Evolutionary conservation across 2,888 invertebrate genomes (phyloP).

Genomic region (Timandra comae): DNA sequence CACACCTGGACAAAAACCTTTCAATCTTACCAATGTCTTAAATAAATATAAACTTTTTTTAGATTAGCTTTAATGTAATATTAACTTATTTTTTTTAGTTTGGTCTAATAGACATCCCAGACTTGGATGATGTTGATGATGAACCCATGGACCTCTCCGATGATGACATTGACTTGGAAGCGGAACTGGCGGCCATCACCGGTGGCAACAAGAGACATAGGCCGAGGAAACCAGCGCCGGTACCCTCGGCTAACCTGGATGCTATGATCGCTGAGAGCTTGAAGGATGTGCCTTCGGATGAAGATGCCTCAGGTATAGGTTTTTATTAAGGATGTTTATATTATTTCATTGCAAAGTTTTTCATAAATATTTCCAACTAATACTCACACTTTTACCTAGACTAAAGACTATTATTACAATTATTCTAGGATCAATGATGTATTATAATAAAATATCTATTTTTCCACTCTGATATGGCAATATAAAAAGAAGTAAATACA

Average conservation of each 20-base stretch:
- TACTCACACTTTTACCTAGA: no score
- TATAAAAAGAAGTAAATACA: no score
- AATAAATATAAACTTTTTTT: no score
- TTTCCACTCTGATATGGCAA: no score
- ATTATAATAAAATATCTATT: no score
- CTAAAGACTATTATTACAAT: no score
- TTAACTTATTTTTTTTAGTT: no score
- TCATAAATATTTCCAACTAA: neutral
- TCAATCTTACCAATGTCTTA: no score
- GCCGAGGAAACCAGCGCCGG: slow-evolving; percentile 49
- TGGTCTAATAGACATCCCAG: slow-evolving; percentile 85
- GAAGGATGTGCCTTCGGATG: slow-evolving; percentile 85
- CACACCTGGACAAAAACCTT: no score
- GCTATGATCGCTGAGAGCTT: slow-evolving; percentile 87
- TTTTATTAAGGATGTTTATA: no score
- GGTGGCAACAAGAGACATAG: slow-evolving; percentile 45
- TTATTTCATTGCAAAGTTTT: slow-evolving; percentile 3
- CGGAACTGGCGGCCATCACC: slow-evolving; percentile 86
- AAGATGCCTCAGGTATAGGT: slow-evolving; percentile 78
- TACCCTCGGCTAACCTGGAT: slow-evolving; percentile 80
- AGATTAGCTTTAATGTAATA: no score
- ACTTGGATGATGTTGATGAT: slow-evolving; percentile 72
- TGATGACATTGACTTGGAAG: slow-evolving; percentile 90
- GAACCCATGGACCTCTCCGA: slow-evolving; percentile 71
- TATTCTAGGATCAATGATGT: no score